phyloP scores from a whole-genome alignment of 2,888 invertebrate genomes.

The Hypercompe scribonia region DNA sequence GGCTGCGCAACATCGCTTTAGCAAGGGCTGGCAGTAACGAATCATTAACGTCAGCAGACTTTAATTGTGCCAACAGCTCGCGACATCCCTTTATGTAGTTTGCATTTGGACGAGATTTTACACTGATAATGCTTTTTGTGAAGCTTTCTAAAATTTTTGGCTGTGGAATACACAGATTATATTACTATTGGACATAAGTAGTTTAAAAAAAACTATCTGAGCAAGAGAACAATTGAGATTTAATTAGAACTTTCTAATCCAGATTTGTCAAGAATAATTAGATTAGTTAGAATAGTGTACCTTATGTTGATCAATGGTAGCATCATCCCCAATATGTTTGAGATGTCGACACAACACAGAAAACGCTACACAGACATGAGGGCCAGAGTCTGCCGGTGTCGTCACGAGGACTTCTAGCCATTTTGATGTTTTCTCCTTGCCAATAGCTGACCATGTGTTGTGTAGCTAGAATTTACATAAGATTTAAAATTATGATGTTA shows the following conservation, averaged over 20 bases:
- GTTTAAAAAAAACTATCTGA: too few species aligned
- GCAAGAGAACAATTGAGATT: too few species aligned
- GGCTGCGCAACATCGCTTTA: slow-evolving; percentile 96
- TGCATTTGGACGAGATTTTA: slow-evolving; percentile 91
- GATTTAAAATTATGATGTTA: too few species aligned
- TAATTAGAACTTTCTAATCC: too few species aligned
- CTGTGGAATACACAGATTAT: slow-evolving; percentile 65
- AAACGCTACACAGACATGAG: slow-evolving; percentile 88
- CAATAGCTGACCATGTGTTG: slow-evolving; percentile 77
- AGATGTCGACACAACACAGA: slow-evolving; percentile 88
- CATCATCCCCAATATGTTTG: slow-evolving; percentile 76
- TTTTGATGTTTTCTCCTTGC: slow-evolving; percentile 74
- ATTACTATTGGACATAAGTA: neutral
- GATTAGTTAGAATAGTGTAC: slow-evolving; percentile 65
- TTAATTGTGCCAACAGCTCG: slow-evolving; percentile 88
- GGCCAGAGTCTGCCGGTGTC: slow-evolving; percentile 81
- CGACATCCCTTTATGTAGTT: slow-evolving; percentile 89
- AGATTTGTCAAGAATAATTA: neutral
- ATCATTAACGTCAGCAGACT: slow-evolving; percentile 90
- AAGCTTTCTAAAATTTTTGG: slow-evolving; percentile 89
- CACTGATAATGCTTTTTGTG: slow-evolving; percentile 91
- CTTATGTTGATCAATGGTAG: slow-evolving; percentile 84
- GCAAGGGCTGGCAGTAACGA: slow-evolving; percentile 93
- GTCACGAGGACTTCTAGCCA: slow-evolving; percentile 83
- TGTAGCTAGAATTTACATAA: slow-evolving; percentile 65